Evolutionary conservation across 1,140 invertebrate species (phyloP).

Genomic region (Drosophila nigromelanica): DNA sequence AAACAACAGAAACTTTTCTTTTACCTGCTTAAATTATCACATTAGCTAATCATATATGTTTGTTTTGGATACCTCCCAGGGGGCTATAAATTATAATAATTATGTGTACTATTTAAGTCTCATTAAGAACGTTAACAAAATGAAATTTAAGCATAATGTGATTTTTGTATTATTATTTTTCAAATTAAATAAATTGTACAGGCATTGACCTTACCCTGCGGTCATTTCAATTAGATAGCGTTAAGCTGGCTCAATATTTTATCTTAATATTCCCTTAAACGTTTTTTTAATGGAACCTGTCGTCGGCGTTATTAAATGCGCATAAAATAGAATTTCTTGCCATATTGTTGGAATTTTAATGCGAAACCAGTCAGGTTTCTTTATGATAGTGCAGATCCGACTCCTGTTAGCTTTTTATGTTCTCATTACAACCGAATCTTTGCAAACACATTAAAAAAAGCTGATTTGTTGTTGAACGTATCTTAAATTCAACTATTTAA

Average conservation of each 20-base stretch:
- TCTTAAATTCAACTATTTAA: slow-evolving; percentile 18
- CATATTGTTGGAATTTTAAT: not conserved
- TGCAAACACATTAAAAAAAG: not conserved
- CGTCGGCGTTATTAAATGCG: not conserved
- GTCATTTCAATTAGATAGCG: slow-evolving; percentile 42
- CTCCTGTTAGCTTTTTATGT: slow-evolving; percentile 9
- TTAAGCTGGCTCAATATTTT: slow-evolving; percentile 11
- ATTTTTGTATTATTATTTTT: slow-evolving; percentile 8
- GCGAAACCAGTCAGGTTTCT: slow-evolving; percentile 7
- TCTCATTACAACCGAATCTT: slow-evolving; percentile 8
- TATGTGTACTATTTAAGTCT: slow-evolving; percentile 28
- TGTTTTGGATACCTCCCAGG: slow-evolving; percentile 25
- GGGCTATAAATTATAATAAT: slow-evolving; percentile 44
- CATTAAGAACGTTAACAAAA: slow-evolving; percentile 35
- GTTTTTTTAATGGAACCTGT: slow-evolving; percentile 5
- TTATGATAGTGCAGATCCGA: not conserved
- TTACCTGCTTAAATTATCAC: slow-evolving; percentile 68
- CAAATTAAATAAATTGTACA: slow-evolving; percentile 20
- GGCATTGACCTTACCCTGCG: slow-evolving; percentile 44
- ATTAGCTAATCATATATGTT: slow-evolving; percentile 49
- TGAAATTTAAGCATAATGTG: slow-evolving; percentile 28
- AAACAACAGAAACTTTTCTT: slow-evolving; percentile 33
- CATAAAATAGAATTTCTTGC: not conserved
- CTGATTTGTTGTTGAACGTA: slow-evolving; percentile 46
- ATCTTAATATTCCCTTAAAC: not conserved